Conservation (phyloP, 2,113 vertebrate species). For the Phoenicopterus ruber region DNA sequence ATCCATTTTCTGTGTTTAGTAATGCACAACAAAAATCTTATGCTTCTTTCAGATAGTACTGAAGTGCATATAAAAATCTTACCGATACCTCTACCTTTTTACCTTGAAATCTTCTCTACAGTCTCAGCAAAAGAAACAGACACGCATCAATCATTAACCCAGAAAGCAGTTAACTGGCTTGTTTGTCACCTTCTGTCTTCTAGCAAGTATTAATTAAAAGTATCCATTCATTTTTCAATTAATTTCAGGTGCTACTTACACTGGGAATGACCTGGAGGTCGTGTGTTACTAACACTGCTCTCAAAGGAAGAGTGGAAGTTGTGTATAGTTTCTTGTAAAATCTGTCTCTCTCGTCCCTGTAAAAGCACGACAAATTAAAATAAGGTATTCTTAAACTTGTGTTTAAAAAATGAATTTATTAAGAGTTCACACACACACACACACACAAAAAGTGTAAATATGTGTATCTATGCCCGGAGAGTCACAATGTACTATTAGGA, state of each 20-base stretch:
- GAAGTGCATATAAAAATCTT: not conserved
- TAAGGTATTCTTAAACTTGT: not conserved
- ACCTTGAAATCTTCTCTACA: not conserved
- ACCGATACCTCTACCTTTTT: not conserved
- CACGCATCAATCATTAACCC: not conserved
- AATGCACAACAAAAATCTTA: not conserved
- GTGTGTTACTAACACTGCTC: conserved; percentile 94
- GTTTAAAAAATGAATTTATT: not conserved
- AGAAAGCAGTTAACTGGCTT: not conserved
- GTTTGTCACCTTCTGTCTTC: not conserved
- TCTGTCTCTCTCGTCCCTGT: conserved; percentile 93
- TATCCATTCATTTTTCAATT: not conserved
- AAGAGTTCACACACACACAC: not conserved
- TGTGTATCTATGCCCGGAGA: not conserved
- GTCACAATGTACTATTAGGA: not conserved
- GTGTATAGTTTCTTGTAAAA: conserved; percentile 97
- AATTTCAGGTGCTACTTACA: conserved; percentile 74
- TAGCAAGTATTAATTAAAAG: not conserved
- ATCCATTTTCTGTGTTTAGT: not conserved
- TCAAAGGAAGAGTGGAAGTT: conserved; percentile 99
- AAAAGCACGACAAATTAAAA: conserved; percentile 38
- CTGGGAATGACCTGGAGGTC: conserved; percentile 79
- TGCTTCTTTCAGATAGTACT: not conserved
- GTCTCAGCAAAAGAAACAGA: not conserved
- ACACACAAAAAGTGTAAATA: not conserved